Evolutionary conservation across 2,888 invertebrate species (phyloP), one percentile per base, ranked within the genome.

Genomic region (Dryadula phaetusa): DNA sequence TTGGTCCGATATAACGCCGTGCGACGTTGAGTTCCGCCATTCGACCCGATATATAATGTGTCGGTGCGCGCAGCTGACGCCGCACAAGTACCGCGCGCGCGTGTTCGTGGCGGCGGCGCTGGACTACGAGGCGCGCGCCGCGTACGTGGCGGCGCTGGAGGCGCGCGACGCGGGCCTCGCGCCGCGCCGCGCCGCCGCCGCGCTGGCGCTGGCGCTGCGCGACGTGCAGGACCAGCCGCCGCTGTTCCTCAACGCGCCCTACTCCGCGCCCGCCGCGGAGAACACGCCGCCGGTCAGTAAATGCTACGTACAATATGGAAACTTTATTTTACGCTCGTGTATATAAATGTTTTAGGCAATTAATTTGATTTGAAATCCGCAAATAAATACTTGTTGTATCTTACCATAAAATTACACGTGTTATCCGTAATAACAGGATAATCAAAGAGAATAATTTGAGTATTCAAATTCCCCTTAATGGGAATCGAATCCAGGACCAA

Each of bases 151-250:
- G 74, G 95, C 94, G 54, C 83, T 97, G 1, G 91, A 94, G 74
- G 96, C 96, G 0, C 87, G 89, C 1, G 96, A 97, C 76, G 89
- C 93, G 8, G 94, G 95, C 0, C 94, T 94, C 53, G 94, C 94
- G 75, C 94, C 95, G 0, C 83, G 96, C 5, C 94, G 93, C 40
- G 95, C 96, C 0, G 87, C 94, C 16, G 96, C 97, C 0, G 95
- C 95, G 49, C 94, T 98, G 12, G 94, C 96, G 0, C 95, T 96
- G 0, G 95, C 95, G 46, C 94, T 98, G 6, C 88, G 95, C 68
- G 98, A 98, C 80, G 95, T 97, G 0, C 98, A 95, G 81, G 97
- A 98, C 84, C 97, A 97, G 76, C 95, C 96, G 7, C 97, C 97
- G 0, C 88, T 94, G n/a, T 97, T 98, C 78, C 82, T 95, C 0